Evolutionary conservation across 1,140 invertebrate genomes (phyloP).

Genomic region (Calosoma granatense): DNA sequence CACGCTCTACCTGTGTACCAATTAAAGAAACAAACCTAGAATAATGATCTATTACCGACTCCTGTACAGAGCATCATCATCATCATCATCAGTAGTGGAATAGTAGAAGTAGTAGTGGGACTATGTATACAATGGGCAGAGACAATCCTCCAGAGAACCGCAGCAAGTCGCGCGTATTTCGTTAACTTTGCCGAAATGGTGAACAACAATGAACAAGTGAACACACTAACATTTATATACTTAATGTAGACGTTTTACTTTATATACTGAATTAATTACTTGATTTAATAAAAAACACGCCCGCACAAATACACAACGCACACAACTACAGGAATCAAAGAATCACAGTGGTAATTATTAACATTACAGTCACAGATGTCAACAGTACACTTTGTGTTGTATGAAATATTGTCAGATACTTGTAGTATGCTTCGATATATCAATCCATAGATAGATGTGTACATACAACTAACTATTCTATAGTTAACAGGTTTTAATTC

Average conservation of each 20-base stretch:
- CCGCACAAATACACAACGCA: neutral
- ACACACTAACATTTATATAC: neutral
- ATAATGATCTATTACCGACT: slow-evolving; percentile 1
- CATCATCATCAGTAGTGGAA: neutral
- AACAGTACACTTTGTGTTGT: no score
- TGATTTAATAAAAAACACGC: neutral
- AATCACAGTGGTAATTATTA: slow-evolving; percentile 4
- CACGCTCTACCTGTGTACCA: slow-evolving; percentile 2
- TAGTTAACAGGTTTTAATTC: no score
- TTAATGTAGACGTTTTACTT: neutral
- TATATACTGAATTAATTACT: neutral
- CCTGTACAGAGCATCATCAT: neutral
- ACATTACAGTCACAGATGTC: no score
- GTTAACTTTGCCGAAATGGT: neutral
- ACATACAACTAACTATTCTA: no score
- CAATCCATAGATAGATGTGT: no score
- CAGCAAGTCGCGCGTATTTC: neutral
- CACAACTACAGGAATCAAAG: slow-evolving; percentile 2
- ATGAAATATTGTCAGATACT: no score
- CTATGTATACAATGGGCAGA: neutral
- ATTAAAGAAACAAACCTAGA: neutral
- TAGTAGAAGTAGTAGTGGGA: neutral
- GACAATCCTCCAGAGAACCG: neutral
- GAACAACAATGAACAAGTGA: neutral
- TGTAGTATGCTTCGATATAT: no score